A percentile compares a stretch with the other conserved stretches of the same genome.
Conservation (phyloP, 2,113 vertebrate species). For the Delphinapterus leucas region DNA sequence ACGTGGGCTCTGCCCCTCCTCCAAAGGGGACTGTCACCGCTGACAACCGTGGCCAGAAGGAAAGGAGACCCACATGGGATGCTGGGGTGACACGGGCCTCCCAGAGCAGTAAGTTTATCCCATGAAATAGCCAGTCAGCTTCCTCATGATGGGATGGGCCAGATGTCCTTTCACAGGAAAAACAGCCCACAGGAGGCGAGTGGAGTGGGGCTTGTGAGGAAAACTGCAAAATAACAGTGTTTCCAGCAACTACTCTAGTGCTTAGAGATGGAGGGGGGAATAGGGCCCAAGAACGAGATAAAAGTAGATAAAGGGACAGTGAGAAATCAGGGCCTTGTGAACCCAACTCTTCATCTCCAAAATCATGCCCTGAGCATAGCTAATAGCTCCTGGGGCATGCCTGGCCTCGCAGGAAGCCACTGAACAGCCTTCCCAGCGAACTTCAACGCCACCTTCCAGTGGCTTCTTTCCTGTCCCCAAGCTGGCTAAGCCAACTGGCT, state of each 20-base stretch:
- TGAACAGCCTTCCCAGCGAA: neutral
- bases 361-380: neutral
- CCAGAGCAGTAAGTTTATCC: neutral
- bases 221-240: neutral
- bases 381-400: neutral
- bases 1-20: fast-evolving
- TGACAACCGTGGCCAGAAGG: neutral
- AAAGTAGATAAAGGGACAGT: neutral
- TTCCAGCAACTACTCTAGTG: neutral
- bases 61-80: neutral
- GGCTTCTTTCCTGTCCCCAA: neutral
- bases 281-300: neutral
- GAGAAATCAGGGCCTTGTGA: neutral
- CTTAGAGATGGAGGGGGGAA: neutral
- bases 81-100: neutral
- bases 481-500: neutral
- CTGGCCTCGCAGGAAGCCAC: neutral
- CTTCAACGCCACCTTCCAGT: neutral
- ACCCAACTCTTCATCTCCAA: neutral
- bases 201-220: neutral
- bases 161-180: neutral
- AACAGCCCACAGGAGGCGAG: neutral
- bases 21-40: neutral
- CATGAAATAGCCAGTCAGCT: neutral
- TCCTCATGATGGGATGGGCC: neutral